Evolutionary conservation across 2,113 vertebrate genomes (phyloP).

Genomic region (Gopherus evgoodei): DNA sequence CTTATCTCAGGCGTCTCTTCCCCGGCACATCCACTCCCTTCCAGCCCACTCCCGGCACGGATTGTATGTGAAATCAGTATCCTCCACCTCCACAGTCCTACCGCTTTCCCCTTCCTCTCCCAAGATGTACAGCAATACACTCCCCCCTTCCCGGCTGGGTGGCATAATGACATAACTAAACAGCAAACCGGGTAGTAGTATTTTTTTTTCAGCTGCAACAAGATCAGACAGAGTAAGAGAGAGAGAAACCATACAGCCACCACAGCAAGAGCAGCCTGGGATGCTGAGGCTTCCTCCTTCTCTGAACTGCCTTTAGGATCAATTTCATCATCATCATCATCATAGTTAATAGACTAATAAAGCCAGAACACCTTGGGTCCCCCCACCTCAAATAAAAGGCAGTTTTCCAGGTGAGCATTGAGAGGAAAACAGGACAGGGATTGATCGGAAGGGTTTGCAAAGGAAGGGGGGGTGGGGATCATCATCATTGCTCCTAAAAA

Average conservation of each 20-base stretch:
- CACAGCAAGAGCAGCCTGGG: constrained; percentile 60
- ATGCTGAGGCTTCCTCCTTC: constrained; percentile 56
- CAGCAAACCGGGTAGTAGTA: constrained; percentile 30
- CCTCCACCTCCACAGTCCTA: background rate
- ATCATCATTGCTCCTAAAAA: constrained; percentile 70
- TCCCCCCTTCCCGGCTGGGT: background rate
- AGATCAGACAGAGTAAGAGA: constrained; percentile 52
- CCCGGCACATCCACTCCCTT: background rate
- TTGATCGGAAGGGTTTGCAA: constrained; percentile 65
- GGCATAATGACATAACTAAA: constrained; percentile 17
- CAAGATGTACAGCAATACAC: background rate
- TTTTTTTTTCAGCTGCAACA: constrained; percentile 54
- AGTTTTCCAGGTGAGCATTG: constrained; percentile 53
- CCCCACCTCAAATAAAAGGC: constrained; percentile 47
- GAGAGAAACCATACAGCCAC: constrained; percentile 61
- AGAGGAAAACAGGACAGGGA: constrained; percentile 63
- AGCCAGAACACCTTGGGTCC: constrained; percentile 52
- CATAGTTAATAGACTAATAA: background rate
- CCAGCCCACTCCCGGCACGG: background rate
- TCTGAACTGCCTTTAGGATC: constrained; percentile 68
- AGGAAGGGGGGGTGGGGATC: constrained; percentile 19
- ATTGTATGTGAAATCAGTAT: constrained; percentile 30
- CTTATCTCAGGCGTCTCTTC: constrained; percentile 42
- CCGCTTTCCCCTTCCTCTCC: background rate
- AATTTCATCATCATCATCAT: constrained; percentile 42